phyloP scores from a whole-genome alignment of 2,797 vertebrate species.

The Falco columbarius region DNA sequence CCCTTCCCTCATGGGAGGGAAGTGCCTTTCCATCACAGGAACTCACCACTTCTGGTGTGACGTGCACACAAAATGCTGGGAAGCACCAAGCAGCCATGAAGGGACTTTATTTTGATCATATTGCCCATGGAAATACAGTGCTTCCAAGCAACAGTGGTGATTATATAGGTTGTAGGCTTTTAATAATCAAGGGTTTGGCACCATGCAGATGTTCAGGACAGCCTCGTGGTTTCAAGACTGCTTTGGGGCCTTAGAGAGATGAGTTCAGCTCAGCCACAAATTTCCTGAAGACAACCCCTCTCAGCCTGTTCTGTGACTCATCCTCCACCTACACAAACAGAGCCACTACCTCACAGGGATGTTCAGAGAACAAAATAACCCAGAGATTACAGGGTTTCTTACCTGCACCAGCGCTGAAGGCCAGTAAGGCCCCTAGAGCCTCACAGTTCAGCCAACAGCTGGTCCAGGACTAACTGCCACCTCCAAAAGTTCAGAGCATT shows the following conservation, averaged over 20 bases:
- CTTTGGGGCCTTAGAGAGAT: background rate
- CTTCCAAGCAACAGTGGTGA: background rate
- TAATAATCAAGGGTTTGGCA: background rate
- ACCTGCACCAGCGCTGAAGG: background rate
- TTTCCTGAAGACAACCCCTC: background rate
- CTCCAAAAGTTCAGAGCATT: background rate
- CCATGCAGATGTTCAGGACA: background rate
- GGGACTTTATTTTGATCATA: background rate
- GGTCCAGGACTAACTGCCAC: background rate
- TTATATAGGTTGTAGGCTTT: background rate
- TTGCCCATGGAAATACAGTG: background rate
- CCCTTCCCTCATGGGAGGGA: background rate
- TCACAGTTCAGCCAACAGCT: background rate
- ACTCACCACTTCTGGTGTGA: background rate
- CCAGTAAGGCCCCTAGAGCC: background rate
- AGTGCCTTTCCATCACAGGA: background rate
- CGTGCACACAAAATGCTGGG: rapidly evolving
- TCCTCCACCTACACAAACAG: background rate
- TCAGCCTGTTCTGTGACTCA: background rate
- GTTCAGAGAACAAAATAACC: background rate
- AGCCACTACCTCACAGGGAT: background rate
- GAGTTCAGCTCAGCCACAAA: background rate
- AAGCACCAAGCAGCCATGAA: background rate
- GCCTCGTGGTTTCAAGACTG: background rate
- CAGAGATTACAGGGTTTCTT: background rate